A percentile compares a stretch with the other conserved stretches of the same genome.
phyloP scores from a whole-genome alignment of 2,888 invertebrate genomes.

The Scelioninae gen. 2 region DNA sequence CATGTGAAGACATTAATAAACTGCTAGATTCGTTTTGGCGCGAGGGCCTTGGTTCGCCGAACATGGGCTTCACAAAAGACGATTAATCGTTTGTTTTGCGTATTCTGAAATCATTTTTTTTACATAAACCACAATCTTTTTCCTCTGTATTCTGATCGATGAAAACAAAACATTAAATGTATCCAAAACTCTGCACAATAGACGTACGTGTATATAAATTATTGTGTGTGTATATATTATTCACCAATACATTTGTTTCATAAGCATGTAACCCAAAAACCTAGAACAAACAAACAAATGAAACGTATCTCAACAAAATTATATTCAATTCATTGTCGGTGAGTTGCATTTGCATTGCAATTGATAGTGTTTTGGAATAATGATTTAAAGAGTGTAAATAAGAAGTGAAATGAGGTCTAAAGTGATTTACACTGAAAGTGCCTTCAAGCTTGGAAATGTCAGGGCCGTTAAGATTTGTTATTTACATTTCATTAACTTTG shows the following conservation, averaged over 20 bases:
- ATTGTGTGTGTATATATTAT: slow-evolving; percentile 49
- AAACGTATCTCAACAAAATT: slow-evolving; percentile 4
- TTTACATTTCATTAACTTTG: slow-evolving; percentile 14
- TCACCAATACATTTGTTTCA: slow-evolving; percentile 29
- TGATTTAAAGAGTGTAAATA: slow-evolving; percentile 37
- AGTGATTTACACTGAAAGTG: slow-evolving; percentile 54
- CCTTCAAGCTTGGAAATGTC: slow-evolving; percentile 54
- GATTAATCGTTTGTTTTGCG: slow-evolving; percentile 3
- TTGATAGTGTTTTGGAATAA: slow-evolving; percentile 21
- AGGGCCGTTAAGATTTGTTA: slow-evolving; percentile 21
- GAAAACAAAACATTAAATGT: slow-evolving; percentile 27
- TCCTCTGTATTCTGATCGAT: slow-evolving; percentile 17
- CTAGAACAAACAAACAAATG: slow-evolving; percentile 19
- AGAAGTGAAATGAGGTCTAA: slow-evolving; percentile 23
- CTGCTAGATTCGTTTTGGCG: background rate
- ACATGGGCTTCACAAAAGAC: background rate
- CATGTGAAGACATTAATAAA: background rate
- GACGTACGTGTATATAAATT: slow-evolving; percentile 52
- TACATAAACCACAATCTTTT: slow-evolving; percentile 29
- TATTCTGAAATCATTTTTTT: slow-evolving; percentile 7
- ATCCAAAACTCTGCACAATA: slow-evolving; percentile 49
- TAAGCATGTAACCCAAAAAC: slow-evolving; percentile 19
- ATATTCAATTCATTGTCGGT: slow-evolving; percentile 17
- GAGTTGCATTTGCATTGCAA: slow-evolving; percentile 43
- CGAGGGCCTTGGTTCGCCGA: background rate